phyloP scores from a whole-genome alignment of 2,797 vertebrate species.

The Pogoniulus pusillus region DNA sequence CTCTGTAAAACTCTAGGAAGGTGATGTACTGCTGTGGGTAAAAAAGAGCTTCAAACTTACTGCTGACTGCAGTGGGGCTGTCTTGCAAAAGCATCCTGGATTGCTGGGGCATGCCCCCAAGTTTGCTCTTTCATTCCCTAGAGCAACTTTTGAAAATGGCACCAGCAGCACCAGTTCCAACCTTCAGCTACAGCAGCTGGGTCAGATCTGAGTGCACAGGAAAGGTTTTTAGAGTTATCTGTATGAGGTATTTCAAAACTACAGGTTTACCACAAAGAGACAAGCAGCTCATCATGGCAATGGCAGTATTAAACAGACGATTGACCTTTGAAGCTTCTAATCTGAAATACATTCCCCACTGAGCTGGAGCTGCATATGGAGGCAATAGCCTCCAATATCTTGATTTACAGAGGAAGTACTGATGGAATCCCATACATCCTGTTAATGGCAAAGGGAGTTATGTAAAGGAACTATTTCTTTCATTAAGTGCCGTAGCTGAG shows the following conservation, averaged over 20 bases:
- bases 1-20: background rate
- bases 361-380: background rate
- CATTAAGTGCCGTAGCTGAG: slow-evolving; percentile 3
- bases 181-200: background rate
- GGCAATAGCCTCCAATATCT: background rate
- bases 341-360: background rate
- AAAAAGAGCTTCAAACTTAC: background rate
- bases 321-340: background rate
- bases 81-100: background rate
- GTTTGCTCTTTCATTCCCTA: background rate
- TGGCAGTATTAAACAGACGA: slow-evolving; percentile 17
- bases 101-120: background rate
- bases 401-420: slow-evolving; percentile 44
- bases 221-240: background rate
- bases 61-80: background rate
- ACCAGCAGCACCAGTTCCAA: background rate
- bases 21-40: background rate
- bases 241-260: background rate
- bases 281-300: background rate
- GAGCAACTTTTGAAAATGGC: background rate
- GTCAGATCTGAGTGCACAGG: background rate
- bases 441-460: slow-evolving; percentile 33
- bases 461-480: slow-evolving; percentile 1
- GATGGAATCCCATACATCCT: slow-evolving; percentile 28
- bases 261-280: background rate